These are phyloP conservation scores for Leptopilina syphax DNA, from an alignment of 2,888 invertebrate genomes.

Conservation along the genomic window DNA sequence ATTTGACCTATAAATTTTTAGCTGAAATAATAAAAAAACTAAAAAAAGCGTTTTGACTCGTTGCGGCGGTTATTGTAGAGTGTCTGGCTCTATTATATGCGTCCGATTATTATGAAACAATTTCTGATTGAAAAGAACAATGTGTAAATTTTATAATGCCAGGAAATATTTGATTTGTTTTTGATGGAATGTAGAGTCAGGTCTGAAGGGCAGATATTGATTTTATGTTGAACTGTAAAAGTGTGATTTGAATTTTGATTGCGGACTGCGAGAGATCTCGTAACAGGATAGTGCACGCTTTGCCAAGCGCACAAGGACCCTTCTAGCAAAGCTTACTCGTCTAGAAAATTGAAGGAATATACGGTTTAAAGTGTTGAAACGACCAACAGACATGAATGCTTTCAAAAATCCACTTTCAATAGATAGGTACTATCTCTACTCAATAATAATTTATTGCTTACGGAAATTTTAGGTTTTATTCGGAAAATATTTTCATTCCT, in stretches of 20 bases:
- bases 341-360: slow-evolving; percentile 76
- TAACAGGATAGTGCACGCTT: slow-evolving; percentile 77
- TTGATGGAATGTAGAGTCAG: slow-evolving; percentile 65
- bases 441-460: slow-evolving; percentile 9
- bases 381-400: slow-evolving; percentile 53
- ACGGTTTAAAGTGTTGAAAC: slow-evolving; percentile 71
- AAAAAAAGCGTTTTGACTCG: too few relatives aligned
- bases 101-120: background rate
- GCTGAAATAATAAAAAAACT: too few relatives aligned
- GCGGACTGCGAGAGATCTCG: slow-evolving; percentile 74
- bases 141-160: slow-evolving; percentile 13
- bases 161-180: slow-evolving; percentile 62
- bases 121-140: slow-evolving; percentile 6
- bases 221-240: slow-evolving; percentile 75
- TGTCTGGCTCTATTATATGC: background rate
- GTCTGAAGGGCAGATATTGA: slow-evolving; percentile 73
- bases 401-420: slow-evolving; percentile 26
- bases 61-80: too few relatives aligned
- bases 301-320: slow-evolving; percentile 74
- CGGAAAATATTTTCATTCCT: too few relatives aligned
- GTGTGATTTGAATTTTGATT: slow-evolving; percentile 77
- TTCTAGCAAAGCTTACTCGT: slow-evolving; percentile 74
- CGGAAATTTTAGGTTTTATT: background rate
- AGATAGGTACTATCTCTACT: background rate
- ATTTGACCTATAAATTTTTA: too few relatives aligned